Percentiles rank a stretch among this genome's conserved stretches.
phyloP scores from a whole-genome alignment of 2,797 vertebrate species.

The Phataginus tetradactyla region DNA sequence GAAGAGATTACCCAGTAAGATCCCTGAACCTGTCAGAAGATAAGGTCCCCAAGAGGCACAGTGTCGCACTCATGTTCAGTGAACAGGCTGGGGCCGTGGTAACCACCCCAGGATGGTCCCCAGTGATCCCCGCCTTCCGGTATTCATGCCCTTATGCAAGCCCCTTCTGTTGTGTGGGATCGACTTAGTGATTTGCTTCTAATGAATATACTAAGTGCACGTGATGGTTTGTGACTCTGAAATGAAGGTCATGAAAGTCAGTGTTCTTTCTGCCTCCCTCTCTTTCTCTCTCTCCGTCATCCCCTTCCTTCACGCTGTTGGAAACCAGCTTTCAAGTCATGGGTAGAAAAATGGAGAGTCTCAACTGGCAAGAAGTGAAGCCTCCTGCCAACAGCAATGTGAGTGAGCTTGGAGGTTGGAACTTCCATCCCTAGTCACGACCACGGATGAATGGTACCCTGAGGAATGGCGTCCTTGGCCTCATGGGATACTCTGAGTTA shows the following conservation, averaged over 20 bases:
- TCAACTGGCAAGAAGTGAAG: background rate
- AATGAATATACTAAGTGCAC: background rate
- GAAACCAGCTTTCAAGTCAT: background rate
- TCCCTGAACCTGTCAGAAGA: background rate
- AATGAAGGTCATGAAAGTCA: background rate
- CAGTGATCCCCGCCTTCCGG: background rate
- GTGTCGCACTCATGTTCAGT: background rate
- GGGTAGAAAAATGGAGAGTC: background rate
- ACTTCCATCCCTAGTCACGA: background rate
- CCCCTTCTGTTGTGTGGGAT: background rate
- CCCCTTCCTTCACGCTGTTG: background rate
- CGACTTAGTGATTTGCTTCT: background rate
- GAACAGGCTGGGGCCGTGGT: background rate
- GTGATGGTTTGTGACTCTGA: background rate
- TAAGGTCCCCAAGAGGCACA: background rate
- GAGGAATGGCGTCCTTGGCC: fast-evolving
- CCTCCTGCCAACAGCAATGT: background rate
- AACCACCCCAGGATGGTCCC: background rate
- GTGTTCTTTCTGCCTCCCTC: too few relatives aligned
- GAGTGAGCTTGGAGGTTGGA: background rate
- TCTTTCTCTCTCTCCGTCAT: too few relatives aligned
- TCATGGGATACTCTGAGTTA: background rate
- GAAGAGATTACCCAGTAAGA: background rate
- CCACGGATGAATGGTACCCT: background rate
- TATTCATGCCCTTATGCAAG: background rate